These are phyloP conservation scores for Mormyrus proboscirostris DNA, from an alignment of 2,797 vertebrate species.

Conservation along the genomic window DNA sequence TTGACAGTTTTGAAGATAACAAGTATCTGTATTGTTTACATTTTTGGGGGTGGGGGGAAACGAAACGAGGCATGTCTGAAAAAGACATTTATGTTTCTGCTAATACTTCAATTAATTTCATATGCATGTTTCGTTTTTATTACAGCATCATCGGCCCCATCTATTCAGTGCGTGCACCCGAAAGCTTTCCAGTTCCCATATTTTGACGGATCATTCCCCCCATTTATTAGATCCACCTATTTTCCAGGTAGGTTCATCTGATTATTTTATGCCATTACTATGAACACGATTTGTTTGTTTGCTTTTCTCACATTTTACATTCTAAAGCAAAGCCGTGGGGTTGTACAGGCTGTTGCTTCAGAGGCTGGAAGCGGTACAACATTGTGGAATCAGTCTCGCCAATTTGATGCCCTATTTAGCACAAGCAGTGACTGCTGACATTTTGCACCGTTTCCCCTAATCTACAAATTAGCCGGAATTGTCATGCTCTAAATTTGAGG, in stretches of 20 bases:
- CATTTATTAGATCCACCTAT: conserved; percentile 85
- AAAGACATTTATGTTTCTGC: neutral
- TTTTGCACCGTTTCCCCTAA: conserved; percentile 73
- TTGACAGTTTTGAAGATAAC: neutral
- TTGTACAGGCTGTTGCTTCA: conserved; percentile 56
- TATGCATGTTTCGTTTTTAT: conserved; percentile 32
- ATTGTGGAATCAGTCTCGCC: conserved; percentile 74
- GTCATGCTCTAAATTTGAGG: conserved; percentile 81
- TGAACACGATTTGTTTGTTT: neutral
- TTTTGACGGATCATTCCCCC: conserved; percentile 83
- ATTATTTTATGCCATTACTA: neutral
- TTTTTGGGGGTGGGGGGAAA: neutral
- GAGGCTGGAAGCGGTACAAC: conserved; percentile 67
- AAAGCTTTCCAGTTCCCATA: conserved; percentile 84
- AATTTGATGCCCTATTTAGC: conserved; percentile 85
- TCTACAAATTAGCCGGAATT: conserved; percentile 87
- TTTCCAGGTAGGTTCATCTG: conserved; percentile 75
- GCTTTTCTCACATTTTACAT: conserved; percentile 26
- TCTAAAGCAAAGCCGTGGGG: conserved; percentile 41
- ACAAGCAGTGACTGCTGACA: conserved; percentile 77
- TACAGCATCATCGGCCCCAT: conserved; percentile 64
- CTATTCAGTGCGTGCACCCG: conserved; percentile 66
- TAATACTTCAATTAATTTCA: neutral
- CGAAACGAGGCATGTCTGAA: neutral
- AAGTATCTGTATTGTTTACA: neutral